These are phyloP conservation scores for Cryptops parisi DNA, from an alignment of 2,888 invertebrate species.

Conservation along the genomic window DNA sequence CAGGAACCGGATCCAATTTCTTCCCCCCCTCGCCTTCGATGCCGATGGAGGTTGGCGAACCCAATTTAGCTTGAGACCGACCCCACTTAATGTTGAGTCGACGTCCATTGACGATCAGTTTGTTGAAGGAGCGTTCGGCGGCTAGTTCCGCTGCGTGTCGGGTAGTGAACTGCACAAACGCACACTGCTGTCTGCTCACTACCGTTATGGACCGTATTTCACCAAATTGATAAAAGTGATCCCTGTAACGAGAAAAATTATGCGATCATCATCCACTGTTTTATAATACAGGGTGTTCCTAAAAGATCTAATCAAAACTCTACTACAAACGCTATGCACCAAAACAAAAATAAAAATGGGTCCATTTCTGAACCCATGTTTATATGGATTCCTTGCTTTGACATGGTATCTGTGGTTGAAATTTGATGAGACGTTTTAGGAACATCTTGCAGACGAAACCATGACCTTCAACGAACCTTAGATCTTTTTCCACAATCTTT, in stretches of 20 bases:
- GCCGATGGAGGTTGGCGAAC: conserved; percentile 22
- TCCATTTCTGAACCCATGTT: no score
- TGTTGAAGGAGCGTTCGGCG: conserved; percentile 90
- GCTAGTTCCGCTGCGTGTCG: conserved; percentile 82
- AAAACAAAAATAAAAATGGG: no score
- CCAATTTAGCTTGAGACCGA: conserved; percentile 68
- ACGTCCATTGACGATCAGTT: conserved; percentile 67
- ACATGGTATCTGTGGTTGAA: no score
- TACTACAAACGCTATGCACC: no score
- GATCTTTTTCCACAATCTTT: conserved; percentile 70
- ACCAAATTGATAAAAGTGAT: conserved; percentile 97
- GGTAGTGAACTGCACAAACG: conserved; percentile 91
- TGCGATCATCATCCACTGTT: neutral
- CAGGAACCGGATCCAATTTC: conserved; percentile 54
- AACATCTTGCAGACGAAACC: no score
- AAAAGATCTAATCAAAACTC: no score
- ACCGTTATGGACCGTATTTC: conserved; percentile 89
- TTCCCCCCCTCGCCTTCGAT: conserved; percentile 20
- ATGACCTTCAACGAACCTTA: no score
- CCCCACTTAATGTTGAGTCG: conserved; percentile 98
- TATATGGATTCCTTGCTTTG: no score
- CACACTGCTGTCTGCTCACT: conserved; percentile 78
- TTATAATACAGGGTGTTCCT: neutral
- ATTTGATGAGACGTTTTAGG: no score
- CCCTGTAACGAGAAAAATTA: conserved; percentile 37